Evolutionary conservation across 1,140 invertebrate genomes (phyloP).

Genomic region (Bradynema listronoti): DNA sequence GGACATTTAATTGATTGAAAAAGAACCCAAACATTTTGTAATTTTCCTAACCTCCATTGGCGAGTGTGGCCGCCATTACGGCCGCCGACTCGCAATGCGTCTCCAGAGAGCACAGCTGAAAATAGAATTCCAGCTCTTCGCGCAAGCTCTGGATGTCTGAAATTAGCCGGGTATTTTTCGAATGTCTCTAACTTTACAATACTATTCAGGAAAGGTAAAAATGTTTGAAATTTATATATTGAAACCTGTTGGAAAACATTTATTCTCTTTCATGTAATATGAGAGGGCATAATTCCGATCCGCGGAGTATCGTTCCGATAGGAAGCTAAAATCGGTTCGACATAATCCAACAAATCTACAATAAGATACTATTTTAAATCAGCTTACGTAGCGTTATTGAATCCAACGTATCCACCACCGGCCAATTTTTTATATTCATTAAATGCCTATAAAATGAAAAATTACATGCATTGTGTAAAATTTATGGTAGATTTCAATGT

Average conservation of each 20-base stretch:
- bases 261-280: slow-evolving; percentile 91
- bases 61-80: slow-evolving; percentile 86
- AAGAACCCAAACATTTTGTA: not conserved
- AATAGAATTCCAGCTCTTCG: slow-evolving; percentile 93
- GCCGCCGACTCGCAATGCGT: slow-evolving; percentile 80
- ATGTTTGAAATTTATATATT: too few species aligned
- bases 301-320: slow-evolving; percentile 85
- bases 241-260: too few species aligned
- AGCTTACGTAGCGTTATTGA: slow-evolving; percentile 57
- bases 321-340: slow-evolving; percentile 61
- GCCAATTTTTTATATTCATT: slow-evolving; percentile 19
- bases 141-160: too few species aligned
- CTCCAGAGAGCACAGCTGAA: slow-evolving; percentile 92
- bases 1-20: not conserved
- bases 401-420: slow-evolving; percentile 24
- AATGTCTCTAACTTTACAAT: too few species aligned
- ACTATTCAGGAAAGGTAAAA: too few species aligned
- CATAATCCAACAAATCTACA: not conserved
- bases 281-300: slow-evolving; percentile 92
- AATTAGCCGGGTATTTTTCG: too few species aligned
- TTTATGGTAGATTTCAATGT: not conserved
- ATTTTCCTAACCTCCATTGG: slow-evolving; percentile 73
- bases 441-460: slow-evolving; percentile 19
- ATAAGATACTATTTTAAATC: not conserved
- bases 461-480: slow-evolving; percentile 8